Evolutionary conservation across 1,140 invertebrate species (phyloP).

Genomic region (Lasioglossum albipes): DNA sequence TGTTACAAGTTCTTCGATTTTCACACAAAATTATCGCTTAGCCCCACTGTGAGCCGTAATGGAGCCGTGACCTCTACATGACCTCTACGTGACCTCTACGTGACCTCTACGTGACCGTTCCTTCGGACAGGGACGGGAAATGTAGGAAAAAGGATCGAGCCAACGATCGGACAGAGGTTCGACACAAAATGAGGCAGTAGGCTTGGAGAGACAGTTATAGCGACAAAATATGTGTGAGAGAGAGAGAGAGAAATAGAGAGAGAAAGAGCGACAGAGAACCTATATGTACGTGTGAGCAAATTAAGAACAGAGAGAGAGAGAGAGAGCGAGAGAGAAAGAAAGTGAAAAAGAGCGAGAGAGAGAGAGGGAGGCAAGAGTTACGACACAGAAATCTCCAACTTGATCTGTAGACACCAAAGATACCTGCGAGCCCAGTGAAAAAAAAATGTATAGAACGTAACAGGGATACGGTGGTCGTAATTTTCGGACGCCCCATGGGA

Average conservation of each 20-base stretch:
- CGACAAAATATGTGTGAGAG: neutral
- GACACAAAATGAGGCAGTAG: neutral
- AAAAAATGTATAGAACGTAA: slow-evolving; percentile 73
- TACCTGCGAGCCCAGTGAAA: slow-evolving; percentile 76
- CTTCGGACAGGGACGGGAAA: neutral
- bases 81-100: too few relatives aligned
- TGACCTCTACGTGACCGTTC: too few relatives aligned
- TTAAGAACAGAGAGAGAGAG: slow-evolving; percentile 32
- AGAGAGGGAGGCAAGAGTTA: slow-evolving; percentile 64
- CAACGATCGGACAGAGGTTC: neutral
- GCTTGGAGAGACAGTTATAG: slow-evolving; percentile 21
- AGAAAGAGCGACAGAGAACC: slow-evolving; percentile 28
- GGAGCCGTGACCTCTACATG: neutral
- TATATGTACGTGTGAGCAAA: slow-evolving; percentile 24
- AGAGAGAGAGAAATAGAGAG: neutral
- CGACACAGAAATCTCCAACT: slow-evolving; percentile 70
- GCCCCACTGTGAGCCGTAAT: too few relatives aligned
- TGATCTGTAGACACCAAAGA: slow-evolving; percentile 72
- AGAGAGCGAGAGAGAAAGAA: slow-evolving; percentile 35
- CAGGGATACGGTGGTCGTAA: slow-evolving; percentile 75
- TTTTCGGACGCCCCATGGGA: slow-evolving; percentile 39
- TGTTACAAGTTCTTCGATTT: too few relatives aligned
- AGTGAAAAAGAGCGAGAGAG: slow-evolving; percentile 26
- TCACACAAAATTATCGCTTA: too few relatives aligned
- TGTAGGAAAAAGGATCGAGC: slow-evolving; percentile 22